Evolutionary conservation across 2,888 invertebrate species (phyloP).

Genomic region (Sinelater perroti): DNA sequence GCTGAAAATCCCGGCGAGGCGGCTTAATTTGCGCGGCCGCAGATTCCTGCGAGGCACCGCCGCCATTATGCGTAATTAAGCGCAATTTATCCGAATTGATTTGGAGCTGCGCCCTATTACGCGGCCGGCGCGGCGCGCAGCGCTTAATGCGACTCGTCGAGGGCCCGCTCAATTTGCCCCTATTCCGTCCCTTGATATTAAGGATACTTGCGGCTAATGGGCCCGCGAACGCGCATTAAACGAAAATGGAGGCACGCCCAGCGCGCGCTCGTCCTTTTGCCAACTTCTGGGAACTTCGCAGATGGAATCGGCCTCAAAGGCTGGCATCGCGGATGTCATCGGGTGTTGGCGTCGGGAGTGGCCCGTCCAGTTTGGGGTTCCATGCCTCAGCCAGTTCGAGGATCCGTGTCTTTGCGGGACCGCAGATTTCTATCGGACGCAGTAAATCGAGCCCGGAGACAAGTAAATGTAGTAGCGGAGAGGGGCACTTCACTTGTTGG

Average conservation of each 20-base stretch:
- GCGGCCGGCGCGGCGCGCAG: slow-evolving; percentile 25
- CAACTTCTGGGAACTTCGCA: slow-evolving; percentile 27
- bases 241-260: slow-evolving; percentile 33
- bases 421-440: slow-evolving; percentile 58
- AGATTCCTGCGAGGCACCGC: slow-evolving; percentile 46
- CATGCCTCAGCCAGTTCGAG: slow-evolving; percentile 36
- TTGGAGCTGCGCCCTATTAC: slow-evolving; percentile 41
- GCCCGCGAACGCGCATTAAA: slow-evolving; percentile 31
- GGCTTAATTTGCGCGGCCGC: slow-evolving; percentile 31
- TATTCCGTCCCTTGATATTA: slow-evolving; percentile 30
- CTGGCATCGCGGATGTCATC: slow-evolving; percentile 40
- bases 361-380: slow-evolving; percentile 40
- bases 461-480: slow-evolving; percentile 43
- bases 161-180: slow-evolving; percentile 28
- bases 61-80: slow-evolving; percentile 57
- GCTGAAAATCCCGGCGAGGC: slow-evolving; percentile 19
- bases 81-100: slow-evolving; percentile 55
- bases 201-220: slow-evolving; percentile 34
- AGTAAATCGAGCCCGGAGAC: slow-evolving; percentile 53
- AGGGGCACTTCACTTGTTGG: slow-evolving; percentile 39
- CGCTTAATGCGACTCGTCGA: slow-evolving; percentile 26
- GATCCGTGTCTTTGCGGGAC: slow-evolving; percentile 45
- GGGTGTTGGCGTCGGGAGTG: slow-evolving; percentile 44
- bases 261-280: slow-evolving; percentile 24
- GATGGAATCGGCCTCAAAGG: slow-evolving; percentile 37